A percentile compares a stretch with the other conserved stretches of the same genome.
Conservation (phyloP, 1,140 invertebrate species). For the Scaptomyza hsui region DNA sequence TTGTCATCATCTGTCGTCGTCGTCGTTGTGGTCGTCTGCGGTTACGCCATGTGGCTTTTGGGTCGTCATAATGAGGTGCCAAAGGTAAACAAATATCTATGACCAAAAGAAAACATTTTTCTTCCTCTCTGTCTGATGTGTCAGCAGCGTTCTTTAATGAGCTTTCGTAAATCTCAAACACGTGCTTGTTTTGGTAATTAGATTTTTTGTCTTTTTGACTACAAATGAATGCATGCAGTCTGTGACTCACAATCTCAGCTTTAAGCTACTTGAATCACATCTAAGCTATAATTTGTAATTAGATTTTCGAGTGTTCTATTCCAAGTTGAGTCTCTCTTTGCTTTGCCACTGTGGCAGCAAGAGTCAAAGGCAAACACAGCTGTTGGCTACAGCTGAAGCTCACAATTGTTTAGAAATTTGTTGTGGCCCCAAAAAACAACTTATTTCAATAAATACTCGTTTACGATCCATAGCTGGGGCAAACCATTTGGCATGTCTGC, state of each 20-base stretch:
- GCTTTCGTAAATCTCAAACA: constrained; percentile 38
- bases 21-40: constrained; percentile 63
- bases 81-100: constrained; percentile 62
- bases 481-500: constrained; percentile 53
- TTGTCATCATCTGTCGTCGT: no score
- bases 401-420: constrained; percentile 61
- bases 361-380: constrained; percentile 59
- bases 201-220: constrained; percentile 25
- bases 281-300: constrained; percentile 14
- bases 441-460: constrained; percentile 39
- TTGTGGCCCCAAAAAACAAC: constrained; percentile 46
- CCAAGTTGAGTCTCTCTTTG: neutral
- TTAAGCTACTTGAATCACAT: neutral
- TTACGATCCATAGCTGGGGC: constrained; percentile 20
- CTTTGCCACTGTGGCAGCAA: constrained; percentile 10
- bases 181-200: constrained; percentile 56
- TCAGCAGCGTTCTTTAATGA: constrained; percentile 67
- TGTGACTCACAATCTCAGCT: no score
- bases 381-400: constrained; percentile 38
- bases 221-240: neutral
- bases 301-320: constrained; percentile 15
- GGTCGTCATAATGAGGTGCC: constrained; percentile 75
- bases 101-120: constrained; percentile 23
- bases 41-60: constrained; percentile 66
- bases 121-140: constrained; percentile 29